Conservation (phyloP, 2,888 invertebrate genomes). For the Macroteleia sp. region DNA sequence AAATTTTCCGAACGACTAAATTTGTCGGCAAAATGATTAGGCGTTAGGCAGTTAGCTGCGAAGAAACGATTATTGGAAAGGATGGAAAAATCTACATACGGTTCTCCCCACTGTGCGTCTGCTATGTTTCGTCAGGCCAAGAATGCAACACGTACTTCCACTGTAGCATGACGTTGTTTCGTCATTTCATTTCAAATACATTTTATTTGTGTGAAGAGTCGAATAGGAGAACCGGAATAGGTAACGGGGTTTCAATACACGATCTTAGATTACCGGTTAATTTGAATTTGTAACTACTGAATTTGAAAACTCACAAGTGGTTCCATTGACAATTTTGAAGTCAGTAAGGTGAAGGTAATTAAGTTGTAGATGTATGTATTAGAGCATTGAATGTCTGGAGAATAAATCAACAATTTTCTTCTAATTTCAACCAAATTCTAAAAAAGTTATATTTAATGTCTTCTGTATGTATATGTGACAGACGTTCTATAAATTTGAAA, state of each 20-base stretch:
- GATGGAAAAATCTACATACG: conserved; percentile 7
- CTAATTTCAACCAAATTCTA: too few species aligned
- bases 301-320: too few species aligned
- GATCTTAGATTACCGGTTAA: conserved; percentile 7
- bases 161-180: conserved; percentile 55
- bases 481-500: too few species aligned
- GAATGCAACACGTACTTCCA: conserved; percentile 51
- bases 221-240: conserved; percentile 24
- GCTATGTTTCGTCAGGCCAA: conserved; percentile 49
- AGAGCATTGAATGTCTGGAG: too few species aligned
- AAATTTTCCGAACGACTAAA: too few species aligned
- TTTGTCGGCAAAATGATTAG: background rate
- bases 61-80: conserved; percentile 9
- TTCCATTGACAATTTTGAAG: too few species aligned
- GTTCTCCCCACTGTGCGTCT: conserved; percentile 25
- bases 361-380: too few species aligned
- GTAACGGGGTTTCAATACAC: conserved; percentile 17
- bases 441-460: too few species aligned
- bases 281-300: background rate
- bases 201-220: conserved; percentile 52
- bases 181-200: conserved; percentile 50
- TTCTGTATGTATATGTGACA: too few species aligned
- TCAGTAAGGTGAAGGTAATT: too few species aligned
- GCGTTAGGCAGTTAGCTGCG: background rate
- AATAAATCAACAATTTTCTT: too few species aligned